Conservation (phyloP, 1,140 invertebrate species). For the Diachasma alloeum region DNA sequence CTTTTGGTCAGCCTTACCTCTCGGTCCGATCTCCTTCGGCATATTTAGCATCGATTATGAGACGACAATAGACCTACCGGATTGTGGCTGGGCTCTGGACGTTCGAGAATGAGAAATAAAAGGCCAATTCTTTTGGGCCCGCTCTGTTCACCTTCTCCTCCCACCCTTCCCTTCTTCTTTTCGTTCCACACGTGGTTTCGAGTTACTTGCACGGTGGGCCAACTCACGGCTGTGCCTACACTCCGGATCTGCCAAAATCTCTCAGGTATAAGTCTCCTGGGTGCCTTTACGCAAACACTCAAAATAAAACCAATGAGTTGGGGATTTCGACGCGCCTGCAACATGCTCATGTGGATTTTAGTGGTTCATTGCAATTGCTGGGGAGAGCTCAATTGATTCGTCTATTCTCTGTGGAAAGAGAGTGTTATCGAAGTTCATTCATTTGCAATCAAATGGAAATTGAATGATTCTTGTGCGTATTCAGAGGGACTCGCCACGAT, state of each 20-base stretch:
- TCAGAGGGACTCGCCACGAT: too few species aligned
- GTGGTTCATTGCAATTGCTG: too few species aligned
- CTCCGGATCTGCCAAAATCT: conserved; percentile 45
- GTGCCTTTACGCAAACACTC: conserved; percentile 11
- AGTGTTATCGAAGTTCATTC: too few species aligned
- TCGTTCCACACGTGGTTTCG: conserved; percentile 35
- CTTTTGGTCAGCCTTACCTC: conserved; percentile 11
- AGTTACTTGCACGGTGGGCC: conserved; percentile 46
- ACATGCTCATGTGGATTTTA: background rate
- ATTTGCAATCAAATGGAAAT: too few species aligned
- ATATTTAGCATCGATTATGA: conserved; percentile 57
- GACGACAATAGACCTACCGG: conserved; percentile 54
- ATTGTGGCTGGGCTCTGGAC: conserved; percentile 29
- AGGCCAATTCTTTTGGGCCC: background rate
- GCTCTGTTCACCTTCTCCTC: background rate
- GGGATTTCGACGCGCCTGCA: background rate
- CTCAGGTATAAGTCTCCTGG: conserved; percentile 34
- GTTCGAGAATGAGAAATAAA: background rate
- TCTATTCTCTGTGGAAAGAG: too few species aligned
- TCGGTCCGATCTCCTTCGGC: conserved; percentile 27
- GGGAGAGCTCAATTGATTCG: too few species aligned
- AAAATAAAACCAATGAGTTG: conserved; percentile 10
- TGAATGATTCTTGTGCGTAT: too few species aligned
- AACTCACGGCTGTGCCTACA: background rate
- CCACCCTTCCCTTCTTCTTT: background rate